Evolutionary conservation across 2,888 invertebrate species (phyloP).

Genomic region (Hartigia nigra): DNA sequence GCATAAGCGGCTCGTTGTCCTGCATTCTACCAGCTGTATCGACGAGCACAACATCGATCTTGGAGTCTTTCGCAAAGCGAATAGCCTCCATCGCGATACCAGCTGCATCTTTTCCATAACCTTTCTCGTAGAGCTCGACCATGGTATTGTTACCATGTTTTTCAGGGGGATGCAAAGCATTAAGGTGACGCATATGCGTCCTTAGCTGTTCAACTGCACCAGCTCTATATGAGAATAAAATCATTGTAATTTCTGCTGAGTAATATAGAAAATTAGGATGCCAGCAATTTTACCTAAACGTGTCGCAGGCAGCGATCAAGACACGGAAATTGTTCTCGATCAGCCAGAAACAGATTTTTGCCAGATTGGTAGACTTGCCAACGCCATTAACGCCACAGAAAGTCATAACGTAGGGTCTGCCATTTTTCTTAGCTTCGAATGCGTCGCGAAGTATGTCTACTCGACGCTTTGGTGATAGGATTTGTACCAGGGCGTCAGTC

Average conservation of each 20-base stretch:
- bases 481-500: conserved; percentile 91
- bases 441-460: conserved; percentile 97
- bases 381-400: conserved; percentile 99
- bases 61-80: conserved; percentile 83
- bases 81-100: conserved; percentile 99
- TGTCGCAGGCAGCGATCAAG: conserved; percentile 98
- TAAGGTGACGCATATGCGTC: conserved; percentile 92
- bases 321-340: conserved; percentile 97
- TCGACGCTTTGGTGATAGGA: conserved; percentile 93
- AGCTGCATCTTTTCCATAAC: conserved; percentile 99
- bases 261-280: not conserved
- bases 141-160: conserved; percentile 78
- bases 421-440: conserved; percentile 84
- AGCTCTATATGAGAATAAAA: conserved; percentile 71
- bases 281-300: conserved; percentile 72
- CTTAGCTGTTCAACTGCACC: conserved; percentile 98
- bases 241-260: not conserved
- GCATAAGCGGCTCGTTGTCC: conserved; percentile 99
- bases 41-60: conserved; percentile 92
- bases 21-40: conserved; percentile 99
- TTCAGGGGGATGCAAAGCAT: conserved; percentile 89
- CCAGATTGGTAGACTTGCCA: conserved; percentile 98
- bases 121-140: conserved; percentile 98
- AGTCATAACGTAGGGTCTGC: conserved; percentile 93
- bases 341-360: conserved; percentile 99